Conservation (phyloP, 2,888 invertebrate species). For the Pantelozetes paolii region DNA sequence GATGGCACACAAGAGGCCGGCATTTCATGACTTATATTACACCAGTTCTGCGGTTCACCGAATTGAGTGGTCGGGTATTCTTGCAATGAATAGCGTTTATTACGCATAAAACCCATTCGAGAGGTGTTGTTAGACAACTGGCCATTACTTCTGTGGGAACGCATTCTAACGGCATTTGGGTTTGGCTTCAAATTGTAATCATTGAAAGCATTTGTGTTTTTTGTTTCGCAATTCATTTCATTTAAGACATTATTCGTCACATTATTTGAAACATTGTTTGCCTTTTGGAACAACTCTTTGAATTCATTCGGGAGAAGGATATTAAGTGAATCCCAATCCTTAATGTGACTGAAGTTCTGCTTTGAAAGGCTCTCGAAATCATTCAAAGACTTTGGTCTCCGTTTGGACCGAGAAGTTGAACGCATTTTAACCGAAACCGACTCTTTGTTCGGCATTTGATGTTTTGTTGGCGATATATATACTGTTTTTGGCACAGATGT, state of each 20-base stretch:
- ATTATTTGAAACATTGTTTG: slow-evolving; percentile 26
- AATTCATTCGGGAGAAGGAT: slow-evolving; percentile 74
- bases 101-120: neutral
- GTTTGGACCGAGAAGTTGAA: neutral
- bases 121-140: slow-evolving; percentile 1
- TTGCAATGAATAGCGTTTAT: slow-evolving; percentile 39
- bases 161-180: neutral
- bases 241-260: neutral
- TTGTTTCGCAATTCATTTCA: neutral
- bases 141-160: slow-evolving; percentile 21
- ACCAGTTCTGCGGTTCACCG: neutral
- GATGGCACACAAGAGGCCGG: neutral
- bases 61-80: neutral
- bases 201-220: neutral
- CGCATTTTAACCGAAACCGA: slow-evolving; percentile 41
- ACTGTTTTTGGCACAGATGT: slow-evolving; percentile 43
- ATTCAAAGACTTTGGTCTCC: slow-evolving; percentile 69
- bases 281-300: slow-evolving; percentile 49
- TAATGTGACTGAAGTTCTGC: slow-evolving; percentile 75
- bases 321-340: slow-evolving; percentile 89
- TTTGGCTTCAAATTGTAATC: neutral
- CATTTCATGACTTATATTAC: neutral
- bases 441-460: slow-evolving; percentile 52
- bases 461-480: slow-evolving; percentile 46
- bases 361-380: slow-evolving; percentile 75